These are phyloP conservation scores for Morelia viridis DNA, from an alignment of 2,797 vertebrate species.

Conservation along the genomic window DNA sequence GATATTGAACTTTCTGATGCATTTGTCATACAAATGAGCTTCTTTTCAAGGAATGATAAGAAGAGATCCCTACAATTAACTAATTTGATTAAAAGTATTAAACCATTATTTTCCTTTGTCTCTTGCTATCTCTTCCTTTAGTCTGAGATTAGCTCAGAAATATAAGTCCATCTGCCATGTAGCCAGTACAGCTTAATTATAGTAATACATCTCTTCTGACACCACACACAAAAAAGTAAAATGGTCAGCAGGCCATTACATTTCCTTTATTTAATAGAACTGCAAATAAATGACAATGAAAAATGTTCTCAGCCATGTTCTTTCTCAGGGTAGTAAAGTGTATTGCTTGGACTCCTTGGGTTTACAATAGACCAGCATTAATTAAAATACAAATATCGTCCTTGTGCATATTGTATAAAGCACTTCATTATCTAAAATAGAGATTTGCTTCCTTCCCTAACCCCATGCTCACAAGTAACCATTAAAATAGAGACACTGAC, in stretches of 20 bases:
- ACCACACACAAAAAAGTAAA: constrained; percentile 22
- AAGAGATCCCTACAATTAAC: constrained; percentile 17
- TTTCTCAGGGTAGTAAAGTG: constrained; percentile 15
- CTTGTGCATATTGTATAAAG: neutral
- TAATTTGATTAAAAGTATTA: constrained; percentile 45
- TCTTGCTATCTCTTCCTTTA: constrained; percentile 16
- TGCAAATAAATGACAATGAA: constrained; percentile 32
- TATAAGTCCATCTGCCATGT: constrained; percentile 18
- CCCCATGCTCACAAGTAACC: too few relatives aligned
- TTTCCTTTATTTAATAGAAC: constrained; percentile 58
- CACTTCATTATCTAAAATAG: neutral
- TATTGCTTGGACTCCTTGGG: constrained; percentile 12
- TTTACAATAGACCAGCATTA: constrained; percentile 23
- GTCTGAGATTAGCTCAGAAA: constrained; percentile 32
- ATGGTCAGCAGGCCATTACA: constrained; percentile 6
- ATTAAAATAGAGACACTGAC: too few relatives aligned
- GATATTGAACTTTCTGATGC: neutral
- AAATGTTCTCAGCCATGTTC: constrained; percentile 23
- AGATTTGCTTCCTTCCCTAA: neutral
- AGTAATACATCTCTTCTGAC: constrained; percentile 46
- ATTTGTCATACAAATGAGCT: constrained; percentile 15
- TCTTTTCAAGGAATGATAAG: neutral
- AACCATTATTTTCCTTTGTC: constrained; percentile 34
- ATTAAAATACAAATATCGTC: neutral
- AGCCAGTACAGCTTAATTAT: constrained; percentile 57